A percentile compares a stretch with the other conserved stretches of the same genome.
Conservation (phyloP, 2,888 invertebrate genomes). For the Yponomeuta cagnagella region DNA sequence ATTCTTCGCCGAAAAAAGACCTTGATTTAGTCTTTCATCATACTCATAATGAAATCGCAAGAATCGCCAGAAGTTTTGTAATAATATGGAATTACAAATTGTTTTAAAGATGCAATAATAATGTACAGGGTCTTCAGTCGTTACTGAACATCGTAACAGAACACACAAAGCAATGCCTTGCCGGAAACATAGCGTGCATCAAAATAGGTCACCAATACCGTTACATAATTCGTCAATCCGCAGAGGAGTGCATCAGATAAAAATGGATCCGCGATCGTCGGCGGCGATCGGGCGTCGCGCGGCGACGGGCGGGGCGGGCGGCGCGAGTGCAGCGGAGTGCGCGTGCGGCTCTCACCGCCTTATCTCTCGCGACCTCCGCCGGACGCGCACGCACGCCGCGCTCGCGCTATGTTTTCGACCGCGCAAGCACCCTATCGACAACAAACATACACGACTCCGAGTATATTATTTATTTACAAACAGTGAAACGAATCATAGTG, state of each 20-base stretch:
- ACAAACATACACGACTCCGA: slow-evolving; percentile 33
- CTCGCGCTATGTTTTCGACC: slow-evolving; percentile 46
- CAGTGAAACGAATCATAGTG: slow-evolving; percentile 37
- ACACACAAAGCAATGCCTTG: slow-evolving; percentile 8
- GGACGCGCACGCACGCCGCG: slow-evolving; percentile 67
- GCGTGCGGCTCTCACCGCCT: slow-evolving; percentile 69
- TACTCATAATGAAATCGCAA: too few species aligned
- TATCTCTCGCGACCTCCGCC: slow-evolving; percentile 75
- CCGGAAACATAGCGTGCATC: slow-evolving; percentile 21
- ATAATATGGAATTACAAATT: not conserved
- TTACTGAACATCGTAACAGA: not conserved
- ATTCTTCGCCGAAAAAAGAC: not conserved
- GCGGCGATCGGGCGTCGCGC: slow-evolving; percentile 44
- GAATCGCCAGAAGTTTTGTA: not conserved
- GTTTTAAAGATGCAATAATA: not conserved
- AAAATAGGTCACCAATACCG: slow-evolving; percentile 59
- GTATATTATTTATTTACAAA: slow-evolving; percentile 51
- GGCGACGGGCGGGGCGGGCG: slow-evolving; percentile 46
- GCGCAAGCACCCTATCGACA: slow-evolving; percentile 57
- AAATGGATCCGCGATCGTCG: slow-evolving; percentile 53
- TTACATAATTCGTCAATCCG: slow-evolving; percentile 54
- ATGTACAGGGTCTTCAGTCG: not conserved
- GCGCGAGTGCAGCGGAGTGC: slow-evolving; percentile 42
- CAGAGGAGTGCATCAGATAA: slow-evolving; percentile 60
- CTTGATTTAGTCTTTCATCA: not conserved